Conservation (phyloP, 2,797 vertebrate genomes). For the Lithobates sylvaticus region DNA sequence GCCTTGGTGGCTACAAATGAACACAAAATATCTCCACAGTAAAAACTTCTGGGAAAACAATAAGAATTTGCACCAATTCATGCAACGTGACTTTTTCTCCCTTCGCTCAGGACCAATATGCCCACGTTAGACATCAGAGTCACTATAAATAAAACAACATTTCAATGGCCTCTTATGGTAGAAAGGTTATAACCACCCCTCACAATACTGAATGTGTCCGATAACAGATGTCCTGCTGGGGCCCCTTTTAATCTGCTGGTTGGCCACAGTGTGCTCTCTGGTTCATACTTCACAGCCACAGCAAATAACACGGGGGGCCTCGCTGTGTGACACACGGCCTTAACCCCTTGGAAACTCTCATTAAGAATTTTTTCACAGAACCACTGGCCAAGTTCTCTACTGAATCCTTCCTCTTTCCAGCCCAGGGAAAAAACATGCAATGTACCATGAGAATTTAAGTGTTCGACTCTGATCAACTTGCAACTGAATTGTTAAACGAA, state of each 20-base stretch:
- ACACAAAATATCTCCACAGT: too few species aligned
- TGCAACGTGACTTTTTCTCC: background rate
- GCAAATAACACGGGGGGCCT: constrained; percentile 5
- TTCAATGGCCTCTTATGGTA: constrained; percentile 13
- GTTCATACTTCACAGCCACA: constrained; percentile 12
- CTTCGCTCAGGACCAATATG: background rate
- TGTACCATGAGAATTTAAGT: background rate
- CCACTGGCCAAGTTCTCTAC: constrained; percentile 17
- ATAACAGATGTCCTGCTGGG: constrained; percentile 18
- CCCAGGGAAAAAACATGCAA: constrained; percentile 12
- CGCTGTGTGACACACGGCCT: constrained; percentile 4
- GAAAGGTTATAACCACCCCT: constrained; percentile 27
- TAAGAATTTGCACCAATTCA: too few species aligned
- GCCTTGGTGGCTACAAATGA: too few species aligned
- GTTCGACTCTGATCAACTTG: background rate
- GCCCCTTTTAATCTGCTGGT: background rate
- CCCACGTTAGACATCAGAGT: background rate
- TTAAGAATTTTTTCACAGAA: constrained; percentile 28
- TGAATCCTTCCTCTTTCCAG: constrained; percentile 13
- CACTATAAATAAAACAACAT: constrained; percentile 15
- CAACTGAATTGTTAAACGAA: too few species aligned
- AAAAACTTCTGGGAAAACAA: too few species aligned
- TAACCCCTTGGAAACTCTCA: constrained; percentile 33
- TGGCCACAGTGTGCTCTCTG: constrained; percentile 2
- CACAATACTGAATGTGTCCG: constrained; percentile 15